Evolutionary conservation across 2,888 invertebrate species (phyloP), one percentile per base, ranked within the genome.

Genomic region (Tortrix viridana): DNA sequence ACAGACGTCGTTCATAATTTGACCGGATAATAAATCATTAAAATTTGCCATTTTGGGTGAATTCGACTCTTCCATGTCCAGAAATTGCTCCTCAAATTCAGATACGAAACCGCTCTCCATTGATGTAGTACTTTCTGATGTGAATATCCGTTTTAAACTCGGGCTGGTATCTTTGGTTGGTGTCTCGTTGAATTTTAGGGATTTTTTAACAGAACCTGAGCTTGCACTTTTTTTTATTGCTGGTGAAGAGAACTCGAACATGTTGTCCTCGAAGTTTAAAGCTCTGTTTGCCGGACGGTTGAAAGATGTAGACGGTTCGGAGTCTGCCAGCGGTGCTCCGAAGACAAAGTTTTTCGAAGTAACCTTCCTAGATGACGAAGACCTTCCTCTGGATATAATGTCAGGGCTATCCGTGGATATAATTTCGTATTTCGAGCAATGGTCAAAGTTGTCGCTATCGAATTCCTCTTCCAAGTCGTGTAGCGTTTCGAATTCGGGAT

Each of bases 31-130:
- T 0, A 92, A 46, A 0, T 88, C 87, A 2, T 73, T 81, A 55
- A 92, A 88, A 19, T 91, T 89, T 0, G 84, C 83, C 26, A 92
- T 79, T 73, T 88, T 89, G 0, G 92, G 91, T 0, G 89, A 89
- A 19, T 79, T 88, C 0, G 89, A 85, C 0, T 90, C 90, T 44
- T 90, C 92, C 0, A 89, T 77, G 7, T 91, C 90, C 3, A 90
- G 14, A 43, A 89, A 89, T 0, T 84, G 88, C 49, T 92, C 92
- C 2, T 92, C 92, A 0, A 91, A 16, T 63, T 92, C 92, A 0
- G 92, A 92, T n/a, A 90, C 80, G 49, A 92, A 92, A 0, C 92
- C 91, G 7, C 89, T 89, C 60, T 92, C 92, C 82, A 90, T 86
- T 0, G 92, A 91, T 0, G 85, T 81, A 0, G 87, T 88, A 0